Evolutionary conservation across 2,797 vertebrate species (phyloP), one percentile per base, ranked within the genome.

Genomic region (Leptatherina wallacei): DNA sequence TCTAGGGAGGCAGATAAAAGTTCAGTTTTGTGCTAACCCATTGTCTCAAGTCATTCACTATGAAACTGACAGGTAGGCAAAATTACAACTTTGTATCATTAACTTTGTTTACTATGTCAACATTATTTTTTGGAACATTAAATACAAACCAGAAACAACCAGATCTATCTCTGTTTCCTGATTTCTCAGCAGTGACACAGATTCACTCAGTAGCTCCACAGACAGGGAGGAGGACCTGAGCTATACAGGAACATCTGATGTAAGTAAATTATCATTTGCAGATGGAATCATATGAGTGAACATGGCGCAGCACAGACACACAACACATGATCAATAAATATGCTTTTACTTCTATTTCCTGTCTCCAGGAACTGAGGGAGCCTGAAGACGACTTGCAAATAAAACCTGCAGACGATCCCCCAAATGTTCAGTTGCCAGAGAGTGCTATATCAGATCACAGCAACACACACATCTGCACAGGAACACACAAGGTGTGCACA

Each of bases 1-100:
- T 55, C 59, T 47, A 95, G 94, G 40, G 52, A 89, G 88, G 63
- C 87, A 75, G 58, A 90, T 30, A 22, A 94, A 88, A 70, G 91
- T 92, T 60, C 87, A 91, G 81, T 94, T 94, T 77, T 77, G 78
- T 69, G 24, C 77, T 36, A 81, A 94, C 20, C 81, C 80, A 42
- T 61, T 91, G 68, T 92, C 90, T 75, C 85, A 89, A 77, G 84
- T 90, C 52, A 86, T 91, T 79, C 77, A 83, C 57, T 92, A 91
- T 69, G 92, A 94, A 29, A 91, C 78, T 59, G 90, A 94, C 61
- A 93, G 92, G 94, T 94, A 77, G 81, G 83, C 29, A 36, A 14
- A 61, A 29, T n/a, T 51, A 16, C 0, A 55, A 32, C 18, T 33
- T 16, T 11, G 49, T 6, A 22, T 44, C 13, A 13, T 40, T 40